A percentile compares a stretch with the other conserved stretches of the same genome.
These are phyloP conservation scores for Manis crassicaudata DNA, from an alignment of 2,797 vertebrate genomes.

Conservation along the genomic window DNA sequence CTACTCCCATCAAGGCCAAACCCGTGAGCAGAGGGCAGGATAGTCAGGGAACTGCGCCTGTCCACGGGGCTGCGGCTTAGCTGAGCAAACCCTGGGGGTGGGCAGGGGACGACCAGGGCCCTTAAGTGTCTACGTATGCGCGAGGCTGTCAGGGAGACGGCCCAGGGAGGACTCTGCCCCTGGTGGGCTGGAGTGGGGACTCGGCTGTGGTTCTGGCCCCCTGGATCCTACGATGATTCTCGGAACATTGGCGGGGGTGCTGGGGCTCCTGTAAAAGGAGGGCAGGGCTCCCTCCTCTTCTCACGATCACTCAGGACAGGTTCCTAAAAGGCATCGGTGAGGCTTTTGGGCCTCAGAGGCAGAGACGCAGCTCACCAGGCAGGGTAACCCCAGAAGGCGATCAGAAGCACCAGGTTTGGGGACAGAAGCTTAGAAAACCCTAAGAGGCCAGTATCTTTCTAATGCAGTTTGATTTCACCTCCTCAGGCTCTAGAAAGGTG, in stretches of 20 bases:
- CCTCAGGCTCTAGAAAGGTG: not conserved
- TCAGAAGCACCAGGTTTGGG: not conserved
- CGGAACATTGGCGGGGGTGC: not conserved
- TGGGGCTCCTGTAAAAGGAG: not conserved
- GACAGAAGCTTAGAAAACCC: not conserved
- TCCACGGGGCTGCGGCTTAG: not conserved
- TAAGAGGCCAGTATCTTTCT: not conserved
- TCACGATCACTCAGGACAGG: not conserved
- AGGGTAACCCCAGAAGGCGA: fast-evolving
- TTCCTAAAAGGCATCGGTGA: not conserved
- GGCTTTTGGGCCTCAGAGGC: not conserved
- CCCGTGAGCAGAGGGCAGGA: not conserved
- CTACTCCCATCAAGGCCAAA: not conserved
- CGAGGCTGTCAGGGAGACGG: no score
- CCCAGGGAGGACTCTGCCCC: not conserved
- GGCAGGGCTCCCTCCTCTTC: not conserved
- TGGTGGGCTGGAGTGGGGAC: no score
- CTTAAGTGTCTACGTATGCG: no score
- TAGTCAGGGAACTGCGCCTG: not conserved
- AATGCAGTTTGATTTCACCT: not conserved
- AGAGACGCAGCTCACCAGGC: not conserved
- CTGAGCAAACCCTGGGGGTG: not conserved
- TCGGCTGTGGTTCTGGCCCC: not conserved
- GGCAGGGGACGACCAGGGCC: not conserved
- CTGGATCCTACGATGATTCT: not conserved